These are phyloP conservation scores for Bombylius discolor DNA, from an alignment of 2,888 invertebrate species.

Conservation along the genomic window DNA sequence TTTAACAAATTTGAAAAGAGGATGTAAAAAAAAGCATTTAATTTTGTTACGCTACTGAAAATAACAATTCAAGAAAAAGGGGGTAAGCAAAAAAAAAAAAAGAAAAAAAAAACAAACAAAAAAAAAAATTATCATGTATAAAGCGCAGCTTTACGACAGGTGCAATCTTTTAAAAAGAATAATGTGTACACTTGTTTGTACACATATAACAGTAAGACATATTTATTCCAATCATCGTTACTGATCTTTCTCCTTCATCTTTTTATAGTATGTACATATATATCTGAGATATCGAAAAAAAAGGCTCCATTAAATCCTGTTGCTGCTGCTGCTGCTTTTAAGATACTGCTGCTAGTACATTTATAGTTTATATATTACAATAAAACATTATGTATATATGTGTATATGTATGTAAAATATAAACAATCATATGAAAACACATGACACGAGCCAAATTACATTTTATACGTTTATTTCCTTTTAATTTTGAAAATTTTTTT, in stretches of 20 bases:
- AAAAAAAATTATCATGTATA: neutral
- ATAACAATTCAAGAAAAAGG: too few species aligned
- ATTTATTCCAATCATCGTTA: neutral
- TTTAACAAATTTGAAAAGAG: too few species aligned
- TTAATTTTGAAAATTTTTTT: neutral
- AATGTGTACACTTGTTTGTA: neutral
- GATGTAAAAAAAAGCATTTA: too few species aligned
- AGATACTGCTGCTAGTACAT: neutral
- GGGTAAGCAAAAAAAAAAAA: too few species aligned
- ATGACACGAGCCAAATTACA: neutral
- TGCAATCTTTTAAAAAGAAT: neutral
- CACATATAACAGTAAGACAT: neutral
- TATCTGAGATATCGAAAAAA: too few species aligned
- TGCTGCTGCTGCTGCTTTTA: neutral
- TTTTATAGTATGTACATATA: too few species aligned
- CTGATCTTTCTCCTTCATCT: too few species aligned
- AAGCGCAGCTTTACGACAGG: constrained; percentile 14
- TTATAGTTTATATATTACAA: neutral
- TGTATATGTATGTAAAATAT: neutral
- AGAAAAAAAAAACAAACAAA: too few species aligned
- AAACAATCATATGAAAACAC: neutral
- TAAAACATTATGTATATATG: neutral
- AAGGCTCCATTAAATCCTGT: neutral
- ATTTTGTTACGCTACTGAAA: too few species aligned
- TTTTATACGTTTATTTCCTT: neutral